These are phyloP conservation scores for Gryllus bimaculatus DNA, from an alignment of 1,140 invertebrate species.

Conservation along the genomic window DNA sequence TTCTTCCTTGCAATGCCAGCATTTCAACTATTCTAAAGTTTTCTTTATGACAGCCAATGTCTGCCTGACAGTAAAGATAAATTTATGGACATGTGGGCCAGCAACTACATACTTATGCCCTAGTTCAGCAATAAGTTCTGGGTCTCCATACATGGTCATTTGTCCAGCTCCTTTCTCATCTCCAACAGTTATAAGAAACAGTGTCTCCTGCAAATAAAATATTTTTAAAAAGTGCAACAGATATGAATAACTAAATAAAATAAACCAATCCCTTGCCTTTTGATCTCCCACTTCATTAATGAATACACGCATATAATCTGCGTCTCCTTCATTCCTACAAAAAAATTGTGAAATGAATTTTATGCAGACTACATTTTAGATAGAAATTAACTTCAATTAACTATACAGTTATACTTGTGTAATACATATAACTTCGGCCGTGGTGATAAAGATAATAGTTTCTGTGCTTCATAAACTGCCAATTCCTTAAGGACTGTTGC, in stretches of 20 bases:
- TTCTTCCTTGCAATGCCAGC: no score
- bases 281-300: slow-evolving; percentile 44
- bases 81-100: no score
- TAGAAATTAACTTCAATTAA: neutral
- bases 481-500: slow-evolving; percentile 53
- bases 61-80: no score
- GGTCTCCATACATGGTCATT: slow-evolving; percentile 49
- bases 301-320: slow-evolving; percentile 58
- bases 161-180: slow-evolving; percentile 57
- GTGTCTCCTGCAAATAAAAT: slow-evolving; percentile 35
- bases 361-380: slow-evolving; percentile 1
- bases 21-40: no score
- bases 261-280: slow-evolving; percentile 32
- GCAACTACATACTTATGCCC: slow-evolving; percentile 36
- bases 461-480: slow-evolving; percentile 49
- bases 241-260: neutral
- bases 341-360: neutral
- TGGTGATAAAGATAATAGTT: slow-evolving; percentile 26
- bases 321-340: slow-evolving; percentile 58
- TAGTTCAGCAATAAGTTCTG: slow-evolving; percentile 36
- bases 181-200: slow-evolving; percentile 56
- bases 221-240: neutral
- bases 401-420: slow-evolving; percentile 36
- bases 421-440: slow-evolving; percentile 46
- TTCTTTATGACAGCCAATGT: no score